Evolutionary conservation across 1,140 invertebrate genomes (phyloP).

Genomic region (Sitophilus oryzae): DNA sequence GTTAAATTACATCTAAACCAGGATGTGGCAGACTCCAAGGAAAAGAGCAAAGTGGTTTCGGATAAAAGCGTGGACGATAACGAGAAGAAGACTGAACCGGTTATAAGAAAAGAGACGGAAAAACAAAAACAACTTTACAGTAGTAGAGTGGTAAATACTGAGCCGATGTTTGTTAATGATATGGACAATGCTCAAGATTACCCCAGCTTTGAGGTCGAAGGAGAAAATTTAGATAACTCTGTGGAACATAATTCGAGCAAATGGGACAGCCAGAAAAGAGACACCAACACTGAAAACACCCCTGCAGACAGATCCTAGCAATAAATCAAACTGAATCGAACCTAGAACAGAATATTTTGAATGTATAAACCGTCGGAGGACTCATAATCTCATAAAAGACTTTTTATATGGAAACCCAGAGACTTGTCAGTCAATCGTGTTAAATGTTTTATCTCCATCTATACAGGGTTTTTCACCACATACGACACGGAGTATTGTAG

Average conservation of each 20-base stretch:
- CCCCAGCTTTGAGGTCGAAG: constrained; percentile 24
- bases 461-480: no score
- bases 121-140: constrained; percentile 43
- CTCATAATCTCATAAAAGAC: constrained; percentile 32
- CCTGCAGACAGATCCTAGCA: constrained; percentile 49
- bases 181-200: constrained; percentile 36
- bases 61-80: constrained; percentile 42
- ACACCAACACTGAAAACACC: constrained; percentile 43
- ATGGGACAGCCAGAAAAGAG: constrained; percentile 13
- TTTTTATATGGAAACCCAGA: constrained; percentile 46
- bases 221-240: constrained; percentile 10
- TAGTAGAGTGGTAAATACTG: constrained; percentile 42
- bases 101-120: constrained; percentile 41
- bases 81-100: constrained; percentile 39
- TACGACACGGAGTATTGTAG: no score
- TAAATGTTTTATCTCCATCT: no score
- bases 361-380: no score
- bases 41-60: constrained; percentile 39
- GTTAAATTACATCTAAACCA: constrained; percentile 43
- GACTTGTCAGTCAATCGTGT: no score
- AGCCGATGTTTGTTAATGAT: constrained; percentile 43
- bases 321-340: constrained; percentile 10
- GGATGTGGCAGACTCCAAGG: constrained; percentile 20
- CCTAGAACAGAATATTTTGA: no score
- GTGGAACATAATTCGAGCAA: constrained; percentile 29